Percentiles rank a stretch among this genome's conserved stretches.
phyloP scores from a whole-genome alignment of 2,113 vertebrate genomes.

The Turdus rufiventris region DNA sequence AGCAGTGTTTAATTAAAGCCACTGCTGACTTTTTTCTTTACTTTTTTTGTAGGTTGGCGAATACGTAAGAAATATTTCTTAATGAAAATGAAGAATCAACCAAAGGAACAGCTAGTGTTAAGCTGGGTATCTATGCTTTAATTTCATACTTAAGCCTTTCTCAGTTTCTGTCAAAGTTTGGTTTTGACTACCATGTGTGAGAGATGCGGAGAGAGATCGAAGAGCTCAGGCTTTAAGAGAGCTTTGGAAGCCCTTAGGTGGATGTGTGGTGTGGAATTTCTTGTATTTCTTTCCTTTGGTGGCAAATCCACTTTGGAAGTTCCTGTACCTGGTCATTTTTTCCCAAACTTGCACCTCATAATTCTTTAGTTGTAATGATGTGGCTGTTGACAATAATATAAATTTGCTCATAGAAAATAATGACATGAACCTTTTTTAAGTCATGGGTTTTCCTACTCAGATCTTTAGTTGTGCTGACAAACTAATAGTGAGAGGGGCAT shows the following conservation, averaged over 20 bases:
- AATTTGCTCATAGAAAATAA: background rate
- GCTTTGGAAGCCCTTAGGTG: background rate
- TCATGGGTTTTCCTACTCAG: background rate
- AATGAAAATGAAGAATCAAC: slow-evolving; percentile 92
- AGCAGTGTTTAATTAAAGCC: background rate
- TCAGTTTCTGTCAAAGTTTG: background rate
- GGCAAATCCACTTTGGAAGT: background rate
- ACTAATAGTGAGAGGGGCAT: background rate
- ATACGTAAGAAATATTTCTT: slow-evolving; percentile 96
- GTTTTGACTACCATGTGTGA: background rate
- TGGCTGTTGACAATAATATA: background rate
- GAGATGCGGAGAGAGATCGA: background rate
- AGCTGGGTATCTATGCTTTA: slow-evolving; percentile 85
- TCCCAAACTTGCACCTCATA: background rate
- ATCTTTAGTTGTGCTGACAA: background rate
- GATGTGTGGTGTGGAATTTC: background rate
- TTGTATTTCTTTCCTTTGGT: background rate
- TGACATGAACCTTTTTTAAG: background rate
- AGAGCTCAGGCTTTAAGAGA: background rate
- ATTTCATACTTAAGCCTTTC: background rate
- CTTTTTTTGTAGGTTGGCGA: slow-evolving; percentile 83
- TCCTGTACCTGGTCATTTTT: background rate
- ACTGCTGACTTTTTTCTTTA: background rate
- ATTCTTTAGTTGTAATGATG: background rate
- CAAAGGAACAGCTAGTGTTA: slow-evolving; percentile 89